A percentile compares a stretch with the other conserved stretches of the same genome.
phyloP scores from a whole-genome alignment of 2,797 vertebrate species.

The Labroides dimidiatus region DNA sequence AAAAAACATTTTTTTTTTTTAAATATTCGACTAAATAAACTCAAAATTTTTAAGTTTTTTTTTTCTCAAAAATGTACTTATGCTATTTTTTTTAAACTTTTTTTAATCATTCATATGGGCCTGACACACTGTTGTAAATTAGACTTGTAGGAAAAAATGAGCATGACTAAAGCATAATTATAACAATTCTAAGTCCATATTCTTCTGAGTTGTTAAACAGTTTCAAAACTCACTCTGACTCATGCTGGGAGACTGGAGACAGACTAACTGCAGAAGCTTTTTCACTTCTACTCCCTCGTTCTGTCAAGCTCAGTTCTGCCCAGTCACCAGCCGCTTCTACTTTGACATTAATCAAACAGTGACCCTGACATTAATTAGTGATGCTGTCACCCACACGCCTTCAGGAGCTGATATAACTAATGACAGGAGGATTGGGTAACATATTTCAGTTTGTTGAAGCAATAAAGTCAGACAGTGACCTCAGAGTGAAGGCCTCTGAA shows the following conservation, averaged over 20 bases:
- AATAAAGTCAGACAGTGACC: neutral
- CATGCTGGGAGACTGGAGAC: neutral
- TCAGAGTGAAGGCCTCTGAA: neutral
- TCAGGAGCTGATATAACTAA: slow-evolving; percentile 15
- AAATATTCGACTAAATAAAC: too few species aligned
- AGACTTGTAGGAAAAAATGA: too few species aligned
- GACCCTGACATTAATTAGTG: slow-evolving; percentile 26
- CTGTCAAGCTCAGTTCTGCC: neutral
- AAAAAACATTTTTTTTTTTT: too few species aligned
- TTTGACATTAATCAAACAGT: slow-evolving; percentile 11
- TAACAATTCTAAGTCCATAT: too few species aligned
- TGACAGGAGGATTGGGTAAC: neutral
- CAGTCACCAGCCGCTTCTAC: neutral
- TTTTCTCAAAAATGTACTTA: too few species aligned
- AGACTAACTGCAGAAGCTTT: neutral
- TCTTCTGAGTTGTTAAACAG: neutral
- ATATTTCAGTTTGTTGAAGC: slow-evolving; percentile 19
- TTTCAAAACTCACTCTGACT: neutral
- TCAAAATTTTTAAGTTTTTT: too few species aligned
- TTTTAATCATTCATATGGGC: too few species aligned
- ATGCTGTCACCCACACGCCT: slow-evolving; percentile 9
- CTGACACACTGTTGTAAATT: too few species aligned
- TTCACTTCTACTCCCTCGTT: neutral
- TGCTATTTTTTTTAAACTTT: too few species aligned
- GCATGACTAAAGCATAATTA: too few species aligned